Percentiles rank a stretch among this genome's conserved stretches.
Evolutionary conservation across 1,140 invertebrate genomes (phyloP).

Genomic region (Diabrotica undecimpunctata): DNA sequence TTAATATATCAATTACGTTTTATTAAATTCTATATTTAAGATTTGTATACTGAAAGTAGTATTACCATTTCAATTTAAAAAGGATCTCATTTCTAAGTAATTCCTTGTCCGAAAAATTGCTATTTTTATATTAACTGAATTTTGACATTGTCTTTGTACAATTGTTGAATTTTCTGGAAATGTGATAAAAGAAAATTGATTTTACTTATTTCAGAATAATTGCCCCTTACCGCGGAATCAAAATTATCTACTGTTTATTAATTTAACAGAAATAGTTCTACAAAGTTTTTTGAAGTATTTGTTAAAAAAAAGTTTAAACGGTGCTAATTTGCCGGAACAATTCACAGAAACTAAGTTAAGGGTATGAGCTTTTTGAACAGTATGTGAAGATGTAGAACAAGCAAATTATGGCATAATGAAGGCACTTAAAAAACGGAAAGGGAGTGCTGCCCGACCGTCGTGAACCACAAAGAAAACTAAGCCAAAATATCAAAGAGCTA

Average conservation of each 20-base stretch:
- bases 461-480: no score
- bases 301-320: not conserved
- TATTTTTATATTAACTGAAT: constrained; percentile 42
- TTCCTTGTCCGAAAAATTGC: constrained; percentile 30
- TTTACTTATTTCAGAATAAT: constrained; percentile 30
- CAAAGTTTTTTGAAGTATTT: no score
- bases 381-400: no score
- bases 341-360: no score
- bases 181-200: constrained; percentile 39
- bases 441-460: no score
- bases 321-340: no score
- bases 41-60: not conserved
- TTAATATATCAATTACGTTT: no score
- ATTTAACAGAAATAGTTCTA: no score
- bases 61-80: constrained; percentile 4
- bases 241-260: not conserved
- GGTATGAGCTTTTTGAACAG: no score
- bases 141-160: constrained; percentile 32
- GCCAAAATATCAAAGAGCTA: no score
- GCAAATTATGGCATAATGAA: no score
- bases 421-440: no score
- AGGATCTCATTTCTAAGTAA: constrained; percentile 13
- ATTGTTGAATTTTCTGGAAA: constrained; percentile 40
- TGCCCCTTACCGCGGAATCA: constrained; percentile 21
- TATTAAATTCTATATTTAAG: not conserved